phyloP scores from a whole-genome alignment of 2,797 vertebrate species.

The Hozukius guyotensis region DNA sequence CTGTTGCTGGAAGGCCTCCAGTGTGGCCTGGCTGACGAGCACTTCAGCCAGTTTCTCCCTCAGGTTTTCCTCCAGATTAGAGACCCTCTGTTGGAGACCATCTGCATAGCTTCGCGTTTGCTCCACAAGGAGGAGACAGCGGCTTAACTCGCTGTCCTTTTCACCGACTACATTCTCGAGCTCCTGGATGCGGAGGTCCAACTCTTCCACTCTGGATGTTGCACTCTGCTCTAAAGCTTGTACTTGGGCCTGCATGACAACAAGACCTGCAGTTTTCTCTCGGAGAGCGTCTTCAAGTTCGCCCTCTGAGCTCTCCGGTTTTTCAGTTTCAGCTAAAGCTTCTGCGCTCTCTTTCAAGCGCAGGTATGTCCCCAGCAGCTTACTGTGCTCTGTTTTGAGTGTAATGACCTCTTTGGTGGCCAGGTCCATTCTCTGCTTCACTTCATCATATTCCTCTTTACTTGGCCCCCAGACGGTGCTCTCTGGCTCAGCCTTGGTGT shows the following conservation, averaged over 20 bases:
- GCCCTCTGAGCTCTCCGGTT: slow-evolving; percentile 34
- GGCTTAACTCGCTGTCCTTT: slow-evolving; percentile 85
- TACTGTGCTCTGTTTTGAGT: slow-evolving; percentile 77
- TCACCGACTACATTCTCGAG: slow-evolving; percentile 81
- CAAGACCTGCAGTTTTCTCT: slow-evolving; percentile 75
- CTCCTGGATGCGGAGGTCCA: slow-evolving; percentile 78
- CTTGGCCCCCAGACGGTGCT: slow-evolving; percentile 51
- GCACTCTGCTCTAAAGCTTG: slow-evolving; percentile 81
- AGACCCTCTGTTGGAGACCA: slow-evolving; percentile 78
- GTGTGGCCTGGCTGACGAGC: slow-evolving; percentile 87
- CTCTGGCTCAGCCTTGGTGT: slow-evolving; percentile 68
- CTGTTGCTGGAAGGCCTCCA: slow-evolving; percentile 83
- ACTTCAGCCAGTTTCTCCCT: slow-evolving; percentile 86
- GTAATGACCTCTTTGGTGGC: slow-evolving; percentile 81
- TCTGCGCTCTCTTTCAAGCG: slow-evolving; percentile 65
- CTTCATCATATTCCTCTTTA: slow-evolving; percentile 80
- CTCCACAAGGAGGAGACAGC: slow-evolving; percentile 80
- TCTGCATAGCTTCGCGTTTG: slow-evolving; percentile 77
- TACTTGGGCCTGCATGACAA: slow-evolving; percentile 80
- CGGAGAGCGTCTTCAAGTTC: slow-evolving; percentile 74
- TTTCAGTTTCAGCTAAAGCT: slow-evolving; percentile 53
- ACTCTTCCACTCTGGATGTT: slow-evolving; percentile 65
- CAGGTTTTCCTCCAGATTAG: slow-evolving; percentile 85
- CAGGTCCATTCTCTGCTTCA: slow-evolving; percentile 82
- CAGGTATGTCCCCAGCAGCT: slow-evolving; percentile 68